phyloP scores from a whole-genome alignment of 2,888 invertebrate species.

The Coelogynopora nodosa region DNA sequence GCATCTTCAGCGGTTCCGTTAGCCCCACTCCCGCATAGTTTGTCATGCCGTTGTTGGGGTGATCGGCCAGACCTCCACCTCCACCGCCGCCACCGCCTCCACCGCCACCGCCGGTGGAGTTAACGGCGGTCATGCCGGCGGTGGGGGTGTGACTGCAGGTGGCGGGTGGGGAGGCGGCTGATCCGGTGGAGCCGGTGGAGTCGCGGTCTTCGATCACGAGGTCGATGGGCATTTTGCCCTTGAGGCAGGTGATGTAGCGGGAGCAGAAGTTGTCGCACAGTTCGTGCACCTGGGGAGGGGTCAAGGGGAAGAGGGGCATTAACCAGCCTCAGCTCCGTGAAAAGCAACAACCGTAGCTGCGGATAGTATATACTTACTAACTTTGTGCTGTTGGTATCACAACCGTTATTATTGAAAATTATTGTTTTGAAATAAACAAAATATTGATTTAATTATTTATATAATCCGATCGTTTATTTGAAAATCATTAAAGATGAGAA shows the following conservation, averaged over 20 bases:
- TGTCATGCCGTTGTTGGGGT: not conserved
- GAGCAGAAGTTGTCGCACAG: conserved; percentile 99
- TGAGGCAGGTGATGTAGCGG: conserved; percentile 99
- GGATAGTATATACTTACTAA: too few relatives aligned
- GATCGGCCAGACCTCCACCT: not conserved
- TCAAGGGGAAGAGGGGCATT: too few relatives aligned
- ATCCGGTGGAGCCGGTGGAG: conserved; percentile 50
- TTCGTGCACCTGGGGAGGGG: conserved; percentile 97
- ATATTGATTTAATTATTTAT: too few relatives aligned
- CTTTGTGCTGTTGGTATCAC: too few relatives aligned
- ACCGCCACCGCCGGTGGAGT: not conserved
- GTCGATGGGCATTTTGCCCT: conserved; percentile 99
- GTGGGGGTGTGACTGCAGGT: not conserved
- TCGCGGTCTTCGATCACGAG: conserved; percentile 88
- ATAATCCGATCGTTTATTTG: too few relatives aligned
- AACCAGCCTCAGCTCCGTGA: too few relatives aligned
- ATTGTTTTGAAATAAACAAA: too few relatives aligned
- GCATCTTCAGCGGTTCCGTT: not conserved
- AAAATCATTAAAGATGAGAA: too few relatives aligned
- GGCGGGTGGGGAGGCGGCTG: conserved; percentile 42
- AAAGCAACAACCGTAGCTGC: too few relatives aligned
- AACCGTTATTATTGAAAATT: too few relatives aligned
- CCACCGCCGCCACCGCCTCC: not conserved
- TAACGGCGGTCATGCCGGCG: not conserved
- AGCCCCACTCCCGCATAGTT: not conserved